These are phyloP conservation scores for Campaea margaritaria DNA, from an alignment of 2,888 invertebrate genomes.

Conservation along the genomic window DNA sequence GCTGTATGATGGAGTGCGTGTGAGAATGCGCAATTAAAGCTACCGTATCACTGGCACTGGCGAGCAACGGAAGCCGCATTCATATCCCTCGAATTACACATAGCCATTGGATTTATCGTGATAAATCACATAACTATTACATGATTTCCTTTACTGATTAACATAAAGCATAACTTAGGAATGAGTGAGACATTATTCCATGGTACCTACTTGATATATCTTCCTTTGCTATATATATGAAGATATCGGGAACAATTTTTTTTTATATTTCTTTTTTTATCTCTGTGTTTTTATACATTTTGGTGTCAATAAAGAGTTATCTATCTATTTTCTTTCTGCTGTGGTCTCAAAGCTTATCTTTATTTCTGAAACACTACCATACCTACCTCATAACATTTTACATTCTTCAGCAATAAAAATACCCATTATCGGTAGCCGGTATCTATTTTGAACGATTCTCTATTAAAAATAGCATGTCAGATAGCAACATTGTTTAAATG, in stretches of 20 bases:
- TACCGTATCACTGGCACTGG: conserved; percentile 35
- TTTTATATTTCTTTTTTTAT: no score
- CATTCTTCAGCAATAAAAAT: no score
- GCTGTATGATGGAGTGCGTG: conserved; percentile 43
- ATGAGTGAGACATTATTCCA: neutral
- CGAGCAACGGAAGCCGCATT: conserved; percentile 31
- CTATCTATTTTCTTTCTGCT: no score
- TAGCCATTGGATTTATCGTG: conserved; percentile 18
- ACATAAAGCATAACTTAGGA: conserved; percentile 4
- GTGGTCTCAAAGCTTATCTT: no score
- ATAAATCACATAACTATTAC: conserved; percentile 14
- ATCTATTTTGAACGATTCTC: neutral
- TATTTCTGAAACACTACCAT: no score
- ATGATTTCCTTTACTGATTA: conserved; percentile 18
- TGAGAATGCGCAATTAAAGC: conserved; percentile 49
- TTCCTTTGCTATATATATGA: no score
- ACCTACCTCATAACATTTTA: no score
- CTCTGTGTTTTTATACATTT: no score
- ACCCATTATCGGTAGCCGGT: neutral
- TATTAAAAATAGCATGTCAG: conserved; percentile 2
- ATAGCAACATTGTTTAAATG: conserved; percentile 33
- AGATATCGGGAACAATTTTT: no score
- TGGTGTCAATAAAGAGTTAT: no score
- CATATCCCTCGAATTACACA: conserved; percentile 28
- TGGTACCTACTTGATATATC: no score